phyloP scores from a whole-genome alignment of 2,113 vertebrate species.

The Spilogale gracilis region DNA sequence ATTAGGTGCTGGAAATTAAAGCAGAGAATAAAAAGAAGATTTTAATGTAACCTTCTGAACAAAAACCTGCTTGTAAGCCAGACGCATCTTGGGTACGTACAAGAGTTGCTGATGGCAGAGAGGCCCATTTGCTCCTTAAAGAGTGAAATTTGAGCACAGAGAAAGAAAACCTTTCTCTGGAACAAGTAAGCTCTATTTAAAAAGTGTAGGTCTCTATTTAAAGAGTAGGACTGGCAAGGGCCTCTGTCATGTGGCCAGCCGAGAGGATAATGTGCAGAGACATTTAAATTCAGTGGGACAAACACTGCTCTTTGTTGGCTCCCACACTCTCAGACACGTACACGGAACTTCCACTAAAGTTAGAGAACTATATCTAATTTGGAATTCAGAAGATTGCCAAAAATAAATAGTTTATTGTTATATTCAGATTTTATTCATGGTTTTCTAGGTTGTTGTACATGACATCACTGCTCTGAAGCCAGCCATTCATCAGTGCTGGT shows the following conservation, averaged over 20 bases:
- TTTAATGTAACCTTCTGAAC: conserved; percentile 61
- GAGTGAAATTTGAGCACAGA: conserved; percentile 50
- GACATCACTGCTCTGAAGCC: conserved; percentile 57
- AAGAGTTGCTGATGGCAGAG: not conserved
- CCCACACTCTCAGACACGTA: conserved; percentile 45
- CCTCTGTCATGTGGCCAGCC: conserved; percentile 71
- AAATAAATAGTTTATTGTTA: conserved; percentile 72
- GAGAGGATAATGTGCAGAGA: conserved; percentile 70
- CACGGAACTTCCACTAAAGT: conserved; percentile 72
- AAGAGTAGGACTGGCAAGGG: conserved; percentile 65
- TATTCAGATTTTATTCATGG: conserved; percentile 67
- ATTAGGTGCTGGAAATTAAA: conserved; percentile 59
- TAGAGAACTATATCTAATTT: conserved; percentile 71
- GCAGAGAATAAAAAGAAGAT: conserved; percentile 27
- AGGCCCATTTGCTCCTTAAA: conserved; percentile 42
- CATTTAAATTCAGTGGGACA: conserved; percentile 73
- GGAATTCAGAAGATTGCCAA: conserved; percentile 70
- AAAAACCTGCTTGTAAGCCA: conserved; percentile 47
- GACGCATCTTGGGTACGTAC: not conserved
- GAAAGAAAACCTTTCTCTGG: conserved; percentile 61
- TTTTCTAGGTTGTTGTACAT: conserved; percentile 60
- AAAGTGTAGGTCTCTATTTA: conserved; percentile 70
- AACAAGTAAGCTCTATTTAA: conserved; percentile 73
- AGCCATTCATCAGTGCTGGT: conserved; percentile 47
- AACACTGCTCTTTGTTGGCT: conserved; percentile 68